Percentiles rank a stretch among this genome's conserved stretches.
Evolutionary conservation across 1,140 invertebrate species (phyloP).

Genomic region (Conus betulinus): DNA sequence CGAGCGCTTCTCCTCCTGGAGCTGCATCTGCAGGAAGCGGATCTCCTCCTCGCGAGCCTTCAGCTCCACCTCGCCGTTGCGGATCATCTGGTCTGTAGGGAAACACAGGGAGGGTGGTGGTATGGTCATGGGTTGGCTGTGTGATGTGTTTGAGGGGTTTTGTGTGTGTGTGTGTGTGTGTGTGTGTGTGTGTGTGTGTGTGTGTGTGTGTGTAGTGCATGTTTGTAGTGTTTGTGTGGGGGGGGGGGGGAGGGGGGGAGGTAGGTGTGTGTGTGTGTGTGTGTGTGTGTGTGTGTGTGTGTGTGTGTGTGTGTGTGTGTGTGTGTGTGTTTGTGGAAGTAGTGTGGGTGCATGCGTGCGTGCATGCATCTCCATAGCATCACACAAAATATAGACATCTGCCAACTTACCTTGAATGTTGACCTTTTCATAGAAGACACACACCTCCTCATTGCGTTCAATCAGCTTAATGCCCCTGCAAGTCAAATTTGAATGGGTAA

Average conservation of each 20-base stretch:
- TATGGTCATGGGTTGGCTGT: too few relatives aligned
- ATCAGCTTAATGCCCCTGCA: constrained; percentile 74
- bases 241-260: too few relatives aligned
- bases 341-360: background rate
- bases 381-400: too few relatives aligned
- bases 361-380: background rate
- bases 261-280: too few relatives aligned
- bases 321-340: too few relatives aligned
- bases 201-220: too few relatives aligned
- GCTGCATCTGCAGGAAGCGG: constrained; percentile 70
- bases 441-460: constrained; percentile 75
- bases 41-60: constrained; percentile 73
- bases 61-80: constrained; percentile 74
- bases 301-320: too few relatives aligned
- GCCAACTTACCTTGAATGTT: constrained; percentile 71
- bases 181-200: too few relatives aligned
- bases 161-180: too few relatives aligned
- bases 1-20: constrained; percentile 67
- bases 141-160: too few relatives aligned
- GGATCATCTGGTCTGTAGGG: constrained; percentile 72
- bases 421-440: constrained; percentile 75
- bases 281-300: too few relatives aligned
- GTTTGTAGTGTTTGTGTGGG: too few relatives aligned
- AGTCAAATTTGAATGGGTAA: background rate
- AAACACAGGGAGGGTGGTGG: background rate